Evolutionary conservation across 1,140 invertebrate species (phyloP).

Genomic region (Trichonephila clavipes): DNA sequence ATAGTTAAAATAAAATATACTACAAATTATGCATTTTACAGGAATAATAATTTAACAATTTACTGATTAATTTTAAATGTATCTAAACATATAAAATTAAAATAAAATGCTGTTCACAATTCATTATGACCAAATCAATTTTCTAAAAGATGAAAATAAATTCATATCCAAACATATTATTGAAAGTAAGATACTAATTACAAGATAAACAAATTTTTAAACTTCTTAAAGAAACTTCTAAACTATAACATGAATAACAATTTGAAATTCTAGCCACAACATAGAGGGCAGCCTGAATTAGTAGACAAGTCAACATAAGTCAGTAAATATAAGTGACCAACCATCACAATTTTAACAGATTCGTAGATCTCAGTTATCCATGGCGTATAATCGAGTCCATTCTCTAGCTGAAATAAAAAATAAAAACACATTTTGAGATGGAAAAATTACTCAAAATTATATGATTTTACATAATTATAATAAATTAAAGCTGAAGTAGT

Average conservation of each 20-base stretch:
- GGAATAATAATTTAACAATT: too few relatives aligned
- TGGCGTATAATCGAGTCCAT: constrained; percentile 96
- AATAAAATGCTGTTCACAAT: too few relatives aligned
- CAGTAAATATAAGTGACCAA: constrained; percentile 23
- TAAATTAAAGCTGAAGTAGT: not conserved
- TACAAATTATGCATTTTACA: too few relatives aligned
- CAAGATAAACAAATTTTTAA: not conserved
- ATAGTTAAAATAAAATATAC: too few relatives aligned
- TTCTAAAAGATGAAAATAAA: constrained; percentile 8
- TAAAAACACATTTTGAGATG: not conserved
- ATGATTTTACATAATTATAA: not conserved
- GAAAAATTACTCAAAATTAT: not conserved
- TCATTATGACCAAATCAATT: not conserved
- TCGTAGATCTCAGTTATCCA: constrained; percentile 81
- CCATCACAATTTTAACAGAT: constrained; percentile 4
- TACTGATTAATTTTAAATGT: too few relatives aligned
- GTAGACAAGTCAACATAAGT: constrained; percentile 52
- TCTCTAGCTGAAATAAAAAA: constrained; percentile 86
- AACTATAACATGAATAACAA: constrained; percentile 54
- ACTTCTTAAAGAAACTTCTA: constrained; percentile 5
- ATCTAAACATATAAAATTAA: too few relatives aligned
- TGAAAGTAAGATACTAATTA: constrained; percentile 12
- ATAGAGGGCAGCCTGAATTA: constrained; percentile 47
- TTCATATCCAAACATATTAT: not conserved
- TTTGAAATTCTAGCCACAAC: constrained; percentile 43